Conservation (phyloP, 2,113 vertebrate species). For the Siniperca knerii region DNA sequence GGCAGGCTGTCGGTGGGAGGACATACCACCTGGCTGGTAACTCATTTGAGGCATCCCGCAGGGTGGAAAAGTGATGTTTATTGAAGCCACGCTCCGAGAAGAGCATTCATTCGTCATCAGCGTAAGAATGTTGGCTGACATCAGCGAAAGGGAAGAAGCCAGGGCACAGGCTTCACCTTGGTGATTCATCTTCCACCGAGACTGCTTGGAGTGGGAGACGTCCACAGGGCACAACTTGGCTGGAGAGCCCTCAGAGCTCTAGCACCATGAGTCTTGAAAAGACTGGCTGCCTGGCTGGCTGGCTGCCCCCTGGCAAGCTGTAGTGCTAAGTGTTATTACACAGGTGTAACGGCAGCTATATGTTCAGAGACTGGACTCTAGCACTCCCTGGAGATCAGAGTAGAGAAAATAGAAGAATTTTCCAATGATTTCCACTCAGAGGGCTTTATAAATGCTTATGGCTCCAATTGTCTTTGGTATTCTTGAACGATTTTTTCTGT, state of each 20-base stretch:
- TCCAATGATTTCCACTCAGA: constrained; percentile 48
- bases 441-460: constrained; percentile 36
- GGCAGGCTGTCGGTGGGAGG: constrained; percentile 48
- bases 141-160: constrained; percentile 36
- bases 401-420: constrained; percentile 49
- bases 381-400: constrained; percentile 52
- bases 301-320: constrained; percentile 37
- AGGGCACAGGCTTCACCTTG: constrained; percentile 19
- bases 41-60: constrained; percentile 54
- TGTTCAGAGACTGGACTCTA: constrained; percentile 45
- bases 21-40: constrained; percentile 65
- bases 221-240: constrained; percentile 43
- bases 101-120: constrained; percentile 71
- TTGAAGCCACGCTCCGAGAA: constrained; percentile 58
- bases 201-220: constrained; percentile 27
- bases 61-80: constrained; percentile 71
- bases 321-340: constrained; percentile 58
- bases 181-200: constrained; percentile 67
- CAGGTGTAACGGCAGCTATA: constrained; percentile 60
- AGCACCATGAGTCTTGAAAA: constrained; percentile 22
- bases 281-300: neutral
- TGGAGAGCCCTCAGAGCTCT: constrained; percentile 37
- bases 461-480: constrained; percentile 14
- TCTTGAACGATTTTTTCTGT: constrained; percentile 25
- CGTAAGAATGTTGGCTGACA: constrained; percentile 52